Percentiles rank a stretch among this genome's conserved stretches.
Conservation (phyloP, 2,888 invertebrate genomes). For the Ennomos quercinarius region DNA sequence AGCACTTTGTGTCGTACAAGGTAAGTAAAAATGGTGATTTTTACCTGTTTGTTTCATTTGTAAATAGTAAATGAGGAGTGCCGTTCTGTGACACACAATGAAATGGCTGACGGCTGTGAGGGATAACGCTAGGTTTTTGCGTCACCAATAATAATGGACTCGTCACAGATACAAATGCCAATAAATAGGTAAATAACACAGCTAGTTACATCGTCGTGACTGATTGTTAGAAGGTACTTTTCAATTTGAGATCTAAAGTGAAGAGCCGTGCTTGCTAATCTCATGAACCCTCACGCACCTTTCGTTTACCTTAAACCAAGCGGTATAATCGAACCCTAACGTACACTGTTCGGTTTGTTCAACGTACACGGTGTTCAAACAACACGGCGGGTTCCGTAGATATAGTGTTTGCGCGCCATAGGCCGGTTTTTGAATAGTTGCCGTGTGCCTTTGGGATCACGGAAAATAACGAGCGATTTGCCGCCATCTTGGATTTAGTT, state of each 20-base stretch:
- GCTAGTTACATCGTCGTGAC: too few species aligned
- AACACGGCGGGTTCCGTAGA: slow-evolving; percentile 8
- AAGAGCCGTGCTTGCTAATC: too few species aligned
- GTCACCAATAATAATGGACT: background rate
- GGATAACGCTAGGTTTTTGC: background rate
- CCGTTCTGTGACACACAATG: slow-evolving; percentile 6
- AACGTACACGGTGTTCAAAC: slow-evolving; percentile 7
- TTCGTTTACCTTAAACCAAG: too few species aligned
- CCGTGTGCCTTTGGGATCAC: slow-evolving; percentile 14
- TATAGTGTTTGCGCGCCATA: slow-evolving; percentile 20
- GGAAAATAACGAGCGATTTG: slow-evolving; percentile 19
- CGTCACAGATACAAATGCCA: too few species aligned
- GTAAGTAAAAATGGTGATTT: slow-evolving; percentile 29
- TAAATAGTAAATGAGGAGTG: slow-evolving; percentile 4
- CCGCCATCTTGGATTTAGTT: slow-evolving; percentile 16
- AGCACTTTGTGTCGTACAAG: slow-evolving; percentile 38
- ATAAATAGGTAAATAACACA: too few species aligned
- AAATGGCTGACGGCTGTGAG: slow-evolving; percentile 17
- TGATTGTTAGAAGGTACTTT: too few species aligned
- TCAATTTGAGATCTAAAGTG: too few species aligned
- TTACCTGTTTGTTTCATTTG: slow-evolving; percentile 21
- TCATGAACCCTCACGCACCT: too few species aligned
- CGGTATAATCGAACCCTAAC: too few species aligned
- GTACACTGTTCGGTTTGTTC: background rate
- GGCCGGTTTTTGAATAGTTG: slow-evolving; percentile 6